A percentile compares a stretch with the other conserved stretches of the same genome.
phyloP scores from a whole-genome alignment of 1,140 invertebrate genomes.

The Ceratina australensis region DNA sequence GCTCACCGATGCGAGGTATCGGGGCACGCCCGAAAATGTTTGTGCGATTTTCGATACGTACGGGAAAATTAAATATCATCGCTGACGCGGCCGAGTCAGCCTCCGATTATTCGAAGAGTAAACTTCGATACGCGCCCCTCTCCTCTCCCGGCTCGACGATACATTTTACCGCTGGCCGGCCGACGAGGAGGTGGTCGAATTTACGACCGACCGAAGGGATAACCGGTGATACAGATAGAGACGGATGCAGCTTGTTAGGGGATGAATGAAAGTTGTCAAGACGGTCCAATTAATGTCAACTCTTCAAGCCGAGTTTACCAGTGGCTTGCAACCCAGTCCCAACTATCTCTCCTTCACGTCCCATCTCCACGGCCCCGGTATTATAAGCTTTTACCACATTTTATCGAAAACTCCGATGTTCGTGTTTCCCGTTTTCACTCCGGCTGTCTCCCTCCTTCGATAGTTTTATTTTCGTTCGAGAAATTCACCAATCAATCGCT shows the following conservation, averaged over 20 bases:
- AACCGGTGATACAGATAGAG: conserved; percentile 72
- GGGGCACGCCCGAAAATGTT: conserved; percentile 17
- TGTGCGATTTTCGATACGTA: neutral
- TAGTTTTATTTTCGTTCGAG: neutral
- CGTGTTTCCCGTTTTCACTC: neutral
- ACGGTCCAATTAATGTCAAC: conserved; percentile 80
- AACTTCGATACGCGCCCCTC: conserved; percentile 43
- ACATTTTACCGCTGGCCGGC: conserved; percentile 8
- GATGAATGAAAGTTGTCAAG: conserved; percentile 80
- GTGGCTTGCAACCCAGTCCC: conserved; percentile 70
- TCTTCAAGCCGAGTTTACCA: conserved; percentile 75
- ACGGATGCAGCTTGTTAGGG: conserved; percentile 78
- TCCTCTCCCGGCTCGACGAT: conserved; percentile 37
- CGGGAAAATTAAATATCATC: conserved; percentile 34
- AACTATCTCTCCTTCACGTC: conserved; percentile 23
- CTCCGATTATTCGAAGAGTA: conserved; percentile 49
- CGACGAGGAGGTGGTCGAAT: conserved; percentile 36
- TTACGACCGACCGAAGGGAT: conserved; percentile 40
- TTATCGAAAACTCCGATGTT: conserved; percentile 34
- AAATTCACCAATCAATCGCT: too few species aligned
- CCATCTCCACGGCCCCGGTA: conserved; percentile 35
- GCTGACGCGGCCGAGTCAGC: conserved; percentile 18
- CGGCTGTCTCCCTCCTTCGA: neutral
- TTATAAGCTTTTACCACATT: conserved; percentile 69
- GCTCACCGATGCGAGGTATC: neutral